Evolutionary conservation across 2,888 invertebrate species (phyloP).

Genomic region (Drosophila prostipennis): DNA sequence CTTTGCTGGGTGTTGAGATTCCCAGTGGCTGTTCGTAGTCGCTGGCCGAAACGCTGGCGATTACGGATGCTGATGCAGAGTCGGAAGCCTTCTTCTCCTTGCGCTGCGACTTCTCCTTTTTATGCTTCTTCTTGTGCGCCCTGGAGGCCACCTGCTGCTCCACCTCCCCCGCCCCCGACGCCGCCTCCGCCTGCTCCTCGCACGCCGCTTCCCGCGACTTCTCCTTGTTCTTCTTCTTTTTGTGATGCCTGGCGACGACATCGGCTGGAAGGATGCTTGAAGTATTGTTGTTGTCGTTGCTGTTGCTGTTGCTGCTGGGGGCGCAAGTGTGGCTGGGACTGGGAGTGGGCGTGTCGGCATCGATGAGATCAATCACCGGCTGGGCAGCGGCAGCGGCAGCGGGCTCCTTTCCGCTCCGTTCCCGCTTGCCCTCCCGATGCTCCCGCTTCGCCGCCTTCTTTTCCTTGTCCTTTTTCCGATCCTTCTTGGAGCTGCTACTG

Average conservation of each 20-base stretch:
- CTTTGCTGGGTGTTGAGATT: constrained; percentile 96
- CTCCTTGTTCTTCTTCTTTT: constrained; percentile 70
- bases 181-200: neutral
- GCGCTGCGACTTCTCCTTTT: constrained; percentile 81
- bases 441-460: constrained; percentile 47
- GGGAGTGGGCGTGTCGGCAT: constrained; percentile 44
- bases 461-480: constrained; percentile 80
- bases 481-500: constrained; percentile 72
- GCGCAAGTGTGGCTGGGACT: constrained; percentile 47
- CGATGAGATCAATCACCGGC: constrained; percentile 53
- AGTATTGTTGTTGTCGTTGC: constrained; percentile 48
- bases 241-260: constrained; percentile 43
- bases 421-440: constrained; percentile 41
- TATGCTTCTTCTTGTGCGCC: constrained; percentile 78
- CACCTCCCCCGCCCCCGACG: neutral
- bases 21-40: constrained; percentile 96
- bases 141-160: constrained; percentile 24
- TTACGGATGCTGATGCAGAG: constrained; percentile 77
- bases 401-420: constrained; percentile 29
- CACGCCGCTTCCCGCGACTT: constrained; percentile 51
- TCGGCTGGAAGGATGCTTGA: constrained; percentile 33
- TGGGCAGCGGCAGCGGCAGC: neutral
- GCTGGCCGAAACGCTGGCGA: constrained; percentile 19
- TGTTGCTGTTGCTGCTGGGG: constrained; percentile 15
- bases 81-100: constrained; percentile 69